Percentiles rank a stretch among this genome's conserved stretches.
phyloP scores from a whole-genome alignment of 2,113 vertebrate genomes.

The Falcunculus frontatus region DNA sequence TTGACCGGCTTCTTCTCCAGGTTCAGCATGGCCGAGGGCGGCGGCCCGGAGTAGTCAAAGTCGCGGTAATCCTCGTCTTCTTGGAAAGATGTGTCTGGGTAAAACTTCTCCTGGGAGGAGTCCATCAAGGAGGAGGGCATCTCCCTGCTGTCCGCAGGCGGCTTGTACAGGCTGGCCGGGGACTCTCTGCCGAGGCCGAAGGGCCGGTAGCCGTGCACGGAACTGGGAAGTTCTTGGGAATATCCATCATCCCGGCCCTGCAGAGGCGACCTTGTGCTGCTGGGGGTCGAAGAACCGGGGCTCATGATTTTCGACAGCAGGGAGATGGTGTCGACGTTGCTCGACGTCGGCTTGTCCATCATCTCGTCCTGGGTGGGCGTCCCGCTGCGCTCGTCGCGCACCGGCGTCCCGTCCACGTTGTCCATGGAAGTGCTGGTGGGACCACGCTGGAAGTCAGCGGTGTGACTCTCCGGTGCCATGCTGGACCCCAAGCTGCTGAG shows the following conservation, averaged over 20 bases:
- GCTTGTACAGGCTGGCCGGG: constrained; percentile 65
- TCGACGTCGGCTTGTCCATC: constrained; percentile 86
- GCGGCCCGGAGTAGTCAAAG: constrained; percentile 74
- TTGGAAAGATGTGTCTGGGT: constrained; percentile 76
- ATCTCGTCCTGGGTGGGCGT: constrained; percentile 98
- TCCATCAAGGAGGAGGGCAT: constrained; percentile 71
- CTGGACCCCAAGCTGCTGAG: constrained; percentile 72
- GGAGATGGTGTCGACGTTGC: constrained; percentile 72
- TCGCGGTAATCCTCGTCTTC: constrained; percentile 79
- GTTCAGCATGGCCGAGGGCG: constrained; percentile 68
- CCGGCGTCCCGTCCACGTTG: constrained; percentile 88
- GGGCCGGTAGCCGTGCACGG: constrained; percentile 66
- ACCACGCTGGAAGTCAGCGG: constrained; percentile 71
- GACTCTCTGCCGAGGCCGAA: constrained; percentile 68
- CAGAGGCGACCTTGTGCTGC: constrained; percentile 71
- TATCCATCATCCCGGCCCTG: constrained; percentile 70
- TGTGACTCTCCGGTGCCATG: constrained; percentile 55
- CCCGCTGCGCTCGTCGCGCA: constrained; percentile 90
- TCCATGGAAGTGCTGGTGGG: constrained; percentile 78
- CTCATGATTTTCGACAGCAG: constrained; percentile 81
- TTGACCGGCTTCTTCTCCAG: constrained; percentile 79
- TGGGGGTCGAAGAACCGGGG: constrained; percentile 77
- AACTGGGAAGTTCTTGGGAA: constrained; percentile 66
- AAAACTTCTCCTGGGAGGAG: constrained; percentile 79
- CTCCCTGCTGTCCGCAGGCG: constrained; percentile 64